Percentiles rank a stretch among this genome's conserved stretches.
phyloP scores from a whole-genome alignment of 2,888 invertebrate species.

The Nomada ferruginata region DNA sequence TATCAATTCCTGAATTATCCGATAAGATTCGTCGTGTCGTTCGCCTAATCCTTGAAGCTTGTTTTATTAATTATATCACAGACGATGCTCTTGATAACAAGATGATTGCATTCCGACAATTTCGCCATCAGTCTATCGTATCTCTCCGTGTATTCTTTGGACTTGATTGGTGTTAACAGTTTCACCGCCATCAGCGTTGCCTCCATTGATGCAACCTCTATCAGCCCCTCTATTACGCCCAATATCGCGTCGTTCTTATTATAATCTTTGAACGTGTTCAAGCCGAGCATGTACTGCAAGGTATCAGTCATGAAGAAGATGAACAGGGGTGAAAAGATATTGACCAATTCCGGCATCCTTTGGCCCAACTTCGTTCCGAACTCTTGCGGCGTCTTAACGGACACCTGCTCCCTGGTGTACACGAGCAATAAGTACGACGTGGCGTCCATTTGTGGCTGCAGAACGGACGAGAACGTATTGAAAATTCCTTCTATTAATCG shows the following conservation, averaged over 20 bases:
- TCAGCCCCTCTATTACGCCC: constrained; percentile 37
- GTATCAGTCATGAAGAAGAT: not conserved
- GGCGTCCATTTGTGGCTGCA: constrained; percentile 64
- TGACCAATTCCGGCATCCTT: constrained; percentile 35
- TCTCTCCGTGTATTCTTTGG: not conserved
- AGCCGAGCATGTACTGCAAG: not conserved
- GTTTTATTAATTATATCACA: constrained; percentile 22
- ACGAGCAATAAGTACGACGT: constrained; percentile 61
- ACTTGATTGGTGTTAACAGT: constrained; percentile 7
- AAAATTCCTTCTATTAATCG: constrained; percentile 54
- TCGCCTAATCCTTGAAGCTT: not conserved
- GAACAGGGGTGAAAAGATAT: constrained; percentile 34
- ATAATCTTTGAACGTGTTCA: not conserved
- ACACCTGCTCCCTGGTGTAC: constrained; percentile 35
- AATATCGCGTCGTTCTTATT: not conserved
- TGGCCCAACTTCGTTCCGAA: constrained; percentile 54
- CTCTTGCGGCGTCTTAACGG: constrained; percentile 13
- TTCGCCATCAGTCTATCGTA: constrained; percentile 3
- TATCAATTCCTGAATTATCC: not conserved
- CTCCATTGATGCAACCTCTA: not conserved
- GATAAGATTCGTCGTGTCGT: not conserved
- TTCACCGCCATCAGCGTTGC: constrained; percentile 43
- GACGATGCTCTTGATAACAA: constrained; percentile 31
- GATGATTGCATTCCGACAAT: constrained; percentile 5
- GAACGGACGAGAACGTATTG: constrained; percentile 40